Evolutionary conservation across 2,888 invertebrate species (phyloP).

Genomic region (Scaptomyza polygonia): DNA sequence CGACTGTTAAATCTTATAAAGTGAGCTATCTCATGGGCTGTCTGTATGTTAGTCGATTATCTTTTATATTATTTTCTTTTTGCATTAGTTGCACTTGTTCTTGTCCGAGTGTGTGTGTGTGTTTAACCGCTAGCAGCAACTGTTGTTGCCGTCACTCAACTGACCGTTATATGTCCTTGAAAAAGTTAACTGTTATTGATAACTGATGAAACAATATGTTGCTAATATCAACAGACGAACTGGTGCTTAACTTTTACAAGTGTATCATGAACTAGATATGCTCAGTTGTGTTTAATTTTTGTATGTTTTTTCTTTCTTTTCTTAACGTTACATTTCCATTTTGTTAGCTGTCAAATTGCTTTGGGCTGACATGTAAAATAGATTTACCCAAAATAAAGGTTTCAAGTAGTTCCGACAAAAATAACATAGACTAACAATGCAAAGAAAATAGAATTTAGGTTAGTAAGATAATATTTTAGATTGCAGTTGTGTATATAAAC

Average conservation of each 20-base stretch:
- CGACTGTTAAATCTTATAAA: slow-evolving; percentile 63
- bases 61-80: slow-evolving; percentile 14
- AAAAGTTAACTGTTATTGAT: slow-evolving; percentile 67
- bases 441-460: slow-evolving; percentile 3
- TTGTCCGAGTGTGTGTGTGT: slow-evolving; percentile 33
- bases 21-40: slow-evolving; percentile 74
- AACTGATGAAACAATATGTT: slow-evolving; percentile 17
- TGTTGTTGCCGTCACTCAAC: slow-evolving; percentile 56
- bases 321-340: background rate
- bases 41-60: slow-evolving; percentile 30
- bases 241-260: background rate
- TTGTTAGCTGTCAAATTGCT: slow-evolving; percentile 7
- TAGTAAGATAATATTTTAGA: background rate
- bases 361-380: slow-evolving; percentile 28
- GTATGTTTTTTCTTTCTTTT: too few species aligned
- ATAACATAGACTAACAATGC: too few species aligned
- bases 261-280: too few species aligned
- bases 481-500: too few species aligned
- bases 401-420: slow-evolving; percentile 27
- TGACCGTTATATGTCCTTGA: slow-evolving; percentile 73
- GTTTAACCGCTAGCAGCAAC: slow-evolving; percentile 59
- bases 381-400: slow-evolving; percentile 21
- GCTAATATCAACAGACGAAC: slow-evolving; percentile 1
- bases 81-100: slow-evolving; percentile 46
- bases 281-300: too few species aligned